Base-by-base conservation (phyloP, 2,888 invertebrate species). In the Apotomis turbidana region DNA sequence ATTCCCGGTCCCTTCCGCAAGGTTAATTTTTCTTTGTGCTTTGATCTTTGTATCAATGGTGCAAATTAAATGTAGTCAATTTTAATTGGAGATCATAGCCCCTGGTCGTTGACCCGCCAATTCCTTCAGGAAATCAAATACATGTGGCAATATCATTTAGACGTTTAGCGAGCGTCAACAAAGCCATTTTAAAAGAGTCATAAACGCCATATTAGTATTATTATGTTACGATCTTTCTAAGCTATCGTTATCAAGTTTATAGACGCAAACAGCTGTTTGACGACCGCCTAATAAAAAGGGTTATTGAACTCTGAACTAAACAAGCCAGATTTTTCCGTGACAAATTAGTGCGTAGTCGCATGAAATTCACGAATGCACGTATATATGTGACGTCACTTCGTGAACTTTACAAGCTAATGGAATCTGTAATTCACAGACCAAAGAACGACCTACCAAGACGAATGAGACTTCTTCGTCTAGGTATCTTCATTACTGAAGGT, bases 101-200 rank as follows among this genome's bases (percentile, higher is more conserved):
- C 49, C 9, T 9, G 55, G 57, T 57, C 66, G 46, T 57, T 55
- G 64, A 57, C 64, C 44, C 5, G 15, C 61, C 44, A 55, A 55
- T 55, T 66, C 55, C 55, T 44, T 27, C 55, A 66, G 36, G 15
- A 27, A 66, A 57, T 66, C 55, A 66, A 66, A n/a, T 46, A 64
- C 64, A 66, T 66, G 55, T 66, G 66, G 55, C 55, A 44, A 57
- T 46, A 57, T 55, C 66, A 13, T 66, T 66, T 54, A 57, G 27
- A 36, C 44, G 44, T 66, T 64, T 66, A 66, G 55, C 66, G 66
- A 66, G 46, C 55, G 55, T 4, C 44, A 55, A 36, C 46, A 57
- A 44, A 3, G 0, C 12, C 10, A 54, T 4, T 15, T 44, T 12
- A 46, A 3, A 9, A 27, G 46, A 66, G 57, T 36, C 12, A 46